A percentile compares a stretch with the other conserved stretches of the same genome.
These are phyloP conservation scores for Cheilosia grossa DNA, from an alignment of 2,888 invertebrate species.

Conservation along the genomic window DNA sequence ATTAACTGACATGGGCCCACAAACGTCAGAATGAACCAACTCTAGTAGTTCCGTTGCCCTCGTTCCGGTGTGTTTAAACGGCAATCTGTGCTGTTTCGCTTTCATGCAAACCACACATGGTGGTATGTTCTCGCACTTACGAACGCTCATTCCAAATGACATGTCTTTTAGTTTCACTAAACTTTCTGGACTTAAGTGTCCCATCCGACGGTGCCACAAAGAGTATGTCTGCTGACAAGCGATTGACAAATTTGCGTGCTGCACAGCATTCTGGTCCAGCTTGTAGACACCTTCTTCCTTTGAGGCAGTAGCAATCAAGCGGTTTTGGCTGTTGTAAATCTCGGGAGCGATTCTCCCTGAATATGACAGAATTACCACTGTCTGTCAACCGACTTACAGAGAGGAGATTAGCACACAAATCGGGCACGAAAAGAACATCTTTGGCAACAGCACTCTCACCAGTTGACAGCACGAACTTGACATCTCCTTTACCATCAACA, in stretches of 20 bases:
- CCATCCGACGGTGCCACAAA: constrained; percentile 29
- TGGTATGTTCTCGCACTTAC: neutral
- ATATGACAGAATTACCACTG: constrained; percentile 12
- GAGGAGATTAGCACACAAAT: constrained; percentile 33
- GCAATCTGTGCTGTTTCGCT: constrained; percentile 7
- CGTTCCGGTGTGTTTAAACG: constrained; percentile 16
- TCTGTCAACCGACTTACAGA: constrained; percentile 29
- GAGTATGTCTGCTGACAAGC: neutral
- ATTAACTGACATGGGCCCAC: constrained; percentile 20
- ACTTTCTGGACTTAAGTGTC: constrained; percentile 1
- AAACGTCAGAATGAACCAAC: constrained; percentile 39
- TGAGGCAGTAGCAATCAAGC: constrained; percentile 12
- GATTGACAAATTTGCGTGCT: constrained; percentile 8
- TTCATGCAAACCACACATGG: constrained; percentile 9
- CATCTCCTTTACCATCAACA: constrained; percentile 6
- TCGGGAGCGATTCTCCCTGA: constrained; percentile 10
- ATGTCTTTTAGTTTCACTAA: neutral
- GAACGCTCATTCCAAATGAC: constrained; percentile 1
- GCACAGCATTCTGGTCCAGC: neutral
- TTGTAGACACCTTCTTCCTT: constrained; percentile 21
- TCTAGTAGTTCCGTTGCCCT: constrained; percentile 35
- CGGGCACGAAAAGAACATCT: constrained; percentile 79
- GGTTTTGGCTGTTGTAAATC: constrained; percentile 15
- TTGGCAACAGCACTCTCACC: constrained; percentile 7
- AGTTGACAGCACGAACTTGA: constrained; percentile 5